A percentile compares a stretch with the other conserved stretches of the same genome.
Evolutionary conservation across 1,140 invertebrate species (phyloP).

Genomic region (Thaumetopoea pityocampa): DNA sequence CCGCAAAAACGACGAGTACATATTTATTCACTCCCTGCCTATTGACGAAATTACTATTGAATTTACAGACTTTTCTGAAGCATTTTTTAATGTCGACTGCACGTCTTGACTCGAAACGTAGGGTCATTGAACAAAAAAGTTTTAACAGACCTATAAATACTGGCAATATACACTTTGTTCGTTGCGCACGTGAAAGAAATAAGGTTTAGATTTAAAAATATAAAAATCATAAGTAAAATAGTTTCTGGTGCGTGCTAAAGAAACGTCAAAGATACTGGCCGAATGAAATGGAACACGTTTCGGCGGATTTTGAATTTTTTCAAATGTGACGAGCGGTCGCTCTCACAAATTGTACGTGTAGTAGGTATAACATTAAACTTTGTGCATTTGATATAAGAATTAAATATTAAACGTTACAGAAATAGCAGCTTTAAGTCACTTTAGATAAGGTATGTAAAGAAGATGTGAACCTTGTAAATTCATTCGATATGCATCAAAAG

Average conservation of each 20-base stretch:
- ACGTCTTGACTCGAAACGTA: conserved; percentile 60
- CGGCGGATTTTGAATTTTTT: conserved; percentile 43
- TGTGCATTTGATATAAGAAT: background rate
- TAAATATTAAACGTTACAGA: background rate
- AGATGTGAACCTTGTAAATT: background rate
- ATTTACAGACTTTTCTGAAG: conserved; percentile 68
- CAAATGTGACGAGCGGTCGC: conserved; percentile 11
- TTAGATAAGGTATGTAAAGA: conserved; percentile 6
- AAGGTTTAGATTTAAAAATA: conserved; percentile 52
- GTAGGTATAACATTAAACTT: background rate
- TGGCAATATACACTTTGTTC: conserved; percentile 29
- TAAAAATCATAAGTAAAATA: conserved; percentile 33
- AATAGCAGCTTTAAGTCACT: conserved; percentile 4
- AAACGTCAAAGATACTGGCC: conserved; percentile 47
- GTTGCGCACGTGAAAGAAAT: conserved; percentile 39
- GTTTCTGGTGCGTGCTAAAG: conserved; percentile 34
- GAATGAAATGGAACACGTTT: conserved; percentile 59
- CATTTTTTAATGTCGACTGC: conserved; percentile 69
- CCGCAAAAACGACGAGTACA: conserved; percentile 71
- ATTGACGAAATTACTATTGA: conserved; percentile 69
- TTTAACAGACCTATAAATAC: conserved; percentile 44
- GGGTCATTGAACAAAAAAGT: conserved; percentile 58
- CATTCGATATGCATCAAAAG: background rate
- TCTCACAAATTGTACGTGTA: background rate
- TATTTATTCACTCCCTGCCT: conserved; percentile 58